Evolutionary conservation across 2,888 invertebrate genomes (phyloP).

Genomic region (Liodrosophila aerea): DNA sequence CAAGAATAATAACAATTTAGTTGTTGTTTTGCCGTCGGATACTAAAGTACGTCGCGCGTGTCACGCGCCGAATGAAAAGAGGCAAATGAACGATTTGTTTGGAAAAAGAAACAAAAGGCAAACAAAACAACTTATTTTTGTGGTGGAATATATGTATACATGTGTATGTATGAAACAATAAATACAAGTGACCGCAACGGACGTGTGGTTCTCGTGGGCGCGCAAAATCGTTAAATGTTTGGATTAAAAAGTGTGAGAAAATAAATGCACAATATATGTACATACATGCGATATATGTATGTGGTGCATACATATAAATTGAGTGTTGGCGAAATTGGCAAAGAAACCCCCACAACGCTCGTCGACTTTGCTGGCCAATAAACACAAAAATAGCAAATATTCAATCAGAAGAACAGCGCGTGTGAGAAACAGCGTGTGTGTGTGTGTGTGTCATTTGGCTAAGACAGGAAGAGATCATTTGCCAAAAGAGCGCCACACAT

Average conservation of each 20-base stretch:
- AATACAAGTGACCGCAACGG: constrained; percentile 22
- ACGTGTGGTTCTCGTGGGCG: constrained; percentile 26
- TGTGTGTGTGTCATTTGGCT: constrained; percentile 37
- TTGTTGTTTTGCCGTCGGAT: constrained; percentile 49
- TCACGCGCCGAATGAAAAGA: constrained; percentile 33
- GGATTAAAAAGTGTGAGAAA: constrained; percentile 44
- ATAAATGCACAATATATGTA: constrained; percentile 33
- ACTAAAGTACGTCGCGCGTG: constrained; percentile 27
- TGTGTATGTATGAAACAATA: constrained; percentile 12
- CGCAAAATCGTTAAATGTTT: constrained; percentile 41
- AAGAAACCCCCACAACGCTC: constrained; percentile 7
- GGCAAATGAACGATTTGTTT: constrained; percentile 36
- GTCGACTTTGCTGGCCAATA: constrained; percentile 18
- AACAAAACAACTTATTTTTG: constrained; percentile 2
- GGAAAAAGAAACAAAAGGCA: constrained; percentile 23
- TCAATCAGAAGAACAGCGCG: constrained; percentile 60
- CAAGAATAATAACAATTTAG: constrained; percentile 50
- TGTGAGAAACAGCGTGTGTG: constrained; percentile 19
- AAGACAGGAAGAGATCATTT: constrained; percentile 64
- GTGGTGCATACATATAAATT: constrained; percentile 6
- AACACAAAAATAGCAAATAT: constrained; percentile 66
- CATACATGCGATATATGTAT: constrained; percentile 5
- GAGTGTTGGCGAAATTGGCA: constrained; percentile 40
- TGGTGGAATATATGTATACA: background rate
- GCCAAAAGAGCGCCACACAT: constrained; percentile 41